Base-by-base conservation (phyloP, 2,113 vertebrate genomes). In the Paracanthobrama guichenoti region DNA sequence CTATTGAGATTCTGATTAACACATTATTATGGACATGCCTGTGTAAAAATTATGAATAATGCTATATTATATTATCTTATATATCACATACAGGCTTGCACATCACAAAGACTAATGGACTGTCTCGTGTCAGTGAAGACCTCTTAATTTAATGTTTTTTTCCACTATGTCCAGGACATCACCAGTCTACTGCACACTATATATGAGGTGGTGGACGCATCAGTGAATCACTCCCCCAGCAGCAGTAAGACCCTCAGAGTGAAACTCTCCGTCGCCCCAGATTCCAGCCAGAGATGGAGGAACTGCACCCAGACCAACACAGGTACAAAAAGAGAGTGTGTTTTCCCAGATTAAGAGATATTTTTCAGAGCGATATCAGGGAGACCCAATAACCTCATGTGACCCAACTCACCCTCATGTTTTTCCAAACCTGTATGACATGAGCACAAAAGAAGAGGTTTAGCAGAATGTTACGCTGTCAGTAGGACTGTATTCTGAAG, bases 181-280 rank as follows among this genome's bases (percentile, higher is more conserved):
- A 98, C 98, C 87, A 98, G 97, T 93, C 92, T 99, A 90, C 95
- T 99, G 87, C 97, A 99, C 85, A 99, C 98, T 85, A 99, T 99
- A 93, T 99, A 99, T 10, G 98, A 99, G 90, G 98, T 99, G 64
- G 97, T 99, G 1, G 97, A 99, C 6, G 94, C 97, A 39, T 99
- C 98, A 0, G 97, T 99, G 88, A 99, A 99, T 94, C 97, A 99
- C 89, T 98, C 97, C 24, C 96, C 97, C 0, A 95, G 95, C 75
- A 97, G 96, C 88, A 99, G 97, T 92, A 99, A 99, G 94, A 99
- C 97, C 0, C 91, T 99, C 83, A 91, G 97, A 66, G 97, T 99
- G 86, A 99, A 99, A 86, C 96, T 99, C 31, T 98, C 97, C 0
- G 96, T 99, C 86, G 96, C 97, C 22, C 97, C 97, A 0, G 98